Base-by-base conservation (phyloP, 2,113 vertebrate species). In the Zosterops hypoxanthus region DNA sequence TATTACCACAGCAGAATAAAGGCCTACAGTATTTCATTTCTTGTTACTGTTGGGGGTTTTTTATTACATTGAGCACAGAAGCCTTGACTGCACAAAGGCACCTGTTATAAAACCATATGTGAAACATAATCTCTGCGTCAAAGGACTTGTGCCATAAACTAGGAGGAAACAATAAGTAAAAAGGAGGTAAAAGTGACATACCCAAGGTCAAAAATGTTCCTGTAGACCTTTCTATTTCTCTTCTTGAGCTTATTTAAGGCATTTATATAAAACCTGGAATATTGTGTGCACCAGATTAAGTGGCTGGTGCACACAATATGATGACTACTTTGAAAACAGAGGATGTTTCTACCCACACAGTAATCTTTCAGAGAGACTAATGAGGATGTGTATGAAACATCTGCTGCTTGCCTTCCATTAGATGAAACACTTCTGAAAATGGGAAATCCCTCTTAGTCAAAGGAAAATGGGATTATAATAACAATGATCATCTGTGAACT, bases 361-460 rank as follows among this genome's bases (percentile, higher is more conserved):
- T 78, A 86, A 88, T 83, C 68, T 86, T 66, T 88, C 72, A 88
- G 86, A 86, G 36, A 92, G 7, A 59, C 60, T 86, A 96, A 93
- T 68, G 31, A 93, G 82, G 69, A 81, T 90, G 44, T 46, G 36
- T 57, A 33, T 39, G 80, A 86, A 68, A 66, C 68, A 68, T 86
- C 82, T 92, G 69, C 90, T 86, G 28, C 53, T 94, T 95, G 49
- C 52, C n/a, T 96, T 90, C 90, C 80, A 71, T 75, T 88, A 84
- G 76, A 88, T 86, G 28, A 83, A 94, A 61, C 26, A 53, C 31
- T 31, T 77, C 55, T 64, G 49, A 73, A 95, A 93, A 71, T 53
- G 19, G 28, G 64, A 71, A 92, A 88, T 34, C 31, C 64, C 56
- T 93, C 75, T 81, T 36, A 68, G 34, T 68, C 36, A 71, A 91